These are phyloP conservation scores for Diorhabda sublineata DNA, from an alignment of 1,140 invertebrate genomes.

Conservation along the genomic window DNA sequence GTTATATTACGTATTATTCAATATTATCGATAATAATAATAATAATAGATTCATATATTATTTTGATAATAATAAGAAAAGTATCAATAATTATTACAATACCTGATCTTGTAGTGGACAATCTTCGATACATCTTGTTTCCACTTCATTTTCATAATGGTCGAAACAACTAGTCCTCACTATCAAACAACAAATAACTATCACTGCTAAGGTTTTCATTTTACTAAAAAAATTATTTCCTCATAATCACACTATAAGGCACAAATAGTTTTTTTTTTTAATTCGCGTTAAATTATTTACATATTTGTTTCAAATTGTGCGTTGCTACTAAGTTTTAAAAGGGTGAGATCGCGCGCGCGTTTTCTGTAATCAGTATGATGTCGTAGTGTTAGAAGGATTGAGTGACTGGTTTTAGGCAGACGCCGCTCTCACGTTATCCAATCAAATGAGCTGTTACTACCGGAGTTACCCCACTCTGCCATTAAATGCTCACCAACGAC, in stretches of 20 bases:
- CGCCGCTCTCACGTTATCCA: slow-evolving; percentile 1
- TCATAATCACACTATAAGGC: not conserved
- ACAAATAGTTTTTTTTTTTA: not conserved
- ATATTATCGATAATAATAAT: too few species aligned
- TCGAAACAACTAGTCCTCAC: slow-evolving; percentile 11
- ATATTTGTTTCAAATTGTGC: not conserved
- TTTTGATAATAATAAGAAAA: too few species aligned
- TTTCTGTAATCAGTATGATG: slow-evolving; percentile 2
- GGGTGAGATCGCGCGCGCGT: slow-evolving; percentile 5
- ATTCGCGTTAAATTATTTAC: not conserved
- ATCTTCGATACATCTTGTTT: slow-evolving; percentile 9
- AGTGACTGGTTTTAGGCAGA: slow-evolving; percentile 3
- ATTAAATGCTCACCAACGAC: slow-evolving; percentile 17
- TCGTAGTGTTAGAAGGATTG: slow-evolving; percentile 1
- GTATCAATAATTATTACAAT: not conserved
- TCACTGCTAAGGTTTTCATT: slow-evolving; percentile 4
- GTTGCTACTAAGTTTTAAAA: slow-evolving; percentile 5
- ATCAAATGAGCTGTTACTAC: not conserved
- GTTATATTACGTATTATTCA: too few species aligned
- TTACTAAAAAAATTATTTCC: not conserved
- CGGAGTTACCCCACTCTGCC: slow-evolving; percentile 6
- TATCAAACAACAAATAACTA: slow-evolving; percentile 6
- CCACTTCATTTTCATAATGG: slow-evolving; percentile 9
- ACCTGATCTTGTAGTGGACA: slow-evolving; percentile 6
- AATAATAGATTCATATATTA: too few species aligned